Percentiles rank a stretch among this genome's conserved stretches.
These are phyloP conservation scores for Baryphthengus martii DNA, from an alignment of 2,113 vertebrate genomes.

Conservation along the genomic window DNA sequence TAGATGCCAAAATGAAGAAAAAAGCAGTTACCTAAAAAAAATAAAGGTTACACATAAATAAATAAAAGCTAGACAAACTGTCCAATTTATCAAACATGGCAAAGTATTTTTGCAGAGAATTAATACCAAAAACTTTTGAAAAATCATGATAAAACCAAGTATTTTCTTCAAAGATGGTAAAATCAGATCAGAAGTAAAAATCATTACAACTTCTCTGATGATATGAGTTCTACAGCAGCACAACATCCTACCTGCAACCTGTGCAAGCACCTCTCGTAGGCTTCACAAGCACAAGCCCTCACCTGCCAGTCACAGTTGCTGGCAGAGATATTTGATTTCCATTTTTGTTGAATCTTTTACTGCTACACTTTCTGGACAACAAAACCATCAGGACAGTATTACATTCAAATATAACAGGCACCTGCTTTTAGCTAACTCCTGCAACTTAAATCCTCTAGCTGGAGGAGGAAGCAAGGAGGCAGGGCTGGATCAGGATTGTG, in stretches of 20 bases:
- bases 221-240: background rate
- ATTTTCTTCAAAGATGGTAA: background rate
- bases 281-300: background rate
- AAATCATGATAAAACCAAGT: background rate
- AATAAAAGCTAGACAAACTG: background rate
- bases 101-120: background rate
- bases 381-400: background rate
- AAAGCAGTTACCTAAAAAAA: background rate
- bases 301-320: background rate
- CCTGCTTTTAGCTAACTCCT: background rate
- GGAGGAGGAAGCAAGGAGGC: fast-evolving
- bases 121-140: background rate
- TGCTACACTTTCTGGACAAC: background rate
- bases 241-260: background rate
- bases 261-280: fast-evolving
- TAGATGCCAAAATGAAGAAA: background rate
- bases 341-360: background rate
- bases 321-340: background rate
- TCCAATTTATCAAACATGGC: background rate
- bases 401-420: background rate
- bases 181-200: background rate
- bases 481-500: fast-evolving
- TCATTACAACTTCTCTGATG: background rate
- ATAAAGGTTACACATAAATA: too few relatives aligned
- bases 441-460: background rate